phyloP scores from a whole-genome alignment of 1,140 invertebrate genomes.

The Charaxes varanes region DNA sequence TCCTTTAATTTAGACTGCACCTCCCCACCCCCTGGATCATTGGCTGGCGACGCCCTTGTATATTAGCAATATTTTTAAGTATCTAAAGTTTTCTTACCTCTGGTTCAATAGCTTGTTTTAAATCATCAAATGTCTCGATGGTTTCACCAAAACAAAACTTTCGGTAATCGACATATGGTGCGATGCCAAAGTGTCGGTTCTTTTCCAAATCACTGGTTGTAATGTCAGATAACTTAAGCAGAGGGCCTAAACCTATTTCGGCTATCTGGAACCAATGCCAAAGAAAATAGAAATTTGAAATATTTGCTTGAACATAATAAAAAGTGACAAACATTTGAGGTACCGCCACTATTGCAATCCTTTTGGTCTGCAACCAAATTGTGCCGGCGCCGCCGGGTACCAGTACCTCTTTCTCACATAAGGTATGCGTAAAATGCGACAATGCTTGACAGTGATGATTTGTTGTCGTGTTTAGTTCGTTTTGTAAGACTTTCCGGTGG shows the following conservation, averaged over 20 bases:
- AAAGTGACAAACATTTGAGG: too few relatives aligned
- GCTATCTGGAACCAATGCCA: not conserved
- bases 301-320: not conserved
- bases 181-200: constrained; percentile 4
- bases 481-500: too few relatives aligned
- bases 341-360: too few relatives aligned
- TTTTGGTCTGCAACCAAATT: too few relatives aligned
- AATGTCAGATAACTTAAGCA: not conserved
- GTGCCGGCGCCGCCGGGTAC: too few relatives aligned
- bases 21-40: not conserved
- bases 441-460: too few relatives aligned
- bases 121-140: constrained; percentile 9
- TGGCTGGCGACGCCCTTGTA: not conserved
- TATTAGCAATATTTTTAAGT: not conserved
- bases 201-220: constrained; percentile 2
- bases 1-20: too few relatives aligned
- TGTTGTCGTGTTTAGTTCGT: too few relatives aligned
- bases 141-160: constrained; percentile 5
- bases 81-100: not conserved
- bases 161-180: constrained; percentile 6
- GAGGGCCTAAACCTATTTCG: not conserved
- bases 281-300: not conserved
- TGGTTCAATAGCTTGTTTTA: constrained; percentile 2
- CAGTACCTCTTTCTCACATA: too few relatives aligned
- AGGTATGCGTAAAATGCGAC: too few relatives aligned